Evolutionary conservation across 2,888 invertebrate genomes (phyloP), one percentile per base, ranked within the genome.

Genomic region (Drosophila neotestacea): DNA sequence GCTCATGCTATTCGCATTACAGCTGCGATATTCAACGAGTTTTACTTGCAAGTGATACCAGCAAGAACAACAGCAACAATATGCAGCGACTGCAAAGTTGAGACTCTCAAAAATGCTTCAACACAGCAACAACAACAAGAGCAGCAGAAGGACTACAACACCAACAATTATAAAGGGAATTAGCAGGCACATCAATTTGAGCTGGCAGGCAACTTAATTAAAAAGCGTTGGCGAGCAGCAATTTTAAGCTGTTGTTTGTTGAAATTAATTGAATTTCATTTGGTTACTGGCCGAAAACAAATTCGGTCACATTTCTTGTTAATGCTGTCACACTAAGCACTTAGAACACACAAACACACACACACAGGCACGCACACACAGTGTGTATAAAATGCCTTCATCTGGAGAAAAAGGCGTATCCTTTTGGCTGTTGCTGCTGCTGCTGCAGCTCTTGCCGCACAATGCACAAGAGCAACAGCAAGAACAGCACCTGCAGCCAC

Each of bases 181-280:
- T 79, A 75, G 88, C 59, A 60, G 70, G 63, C 50, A 81, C 72
- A 84, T 76, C 73, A 88, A 88, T 89, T 89, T 58, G 46, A 38
- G 70, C 67, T 69, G 63, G 59, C 68, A 62, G 67, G 63, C 54
- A 78, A 82, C 88, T 82, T 89, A 89, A 89, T 77, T 89, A 89
- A 89, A 78, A 70, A 69, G 56, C 73, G 60, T 67, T 69, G 73
- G 39, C 41, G 69, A 66, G 62, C 79, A 65, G 52, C 70, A 70
- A 61, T 66, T 68, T 70, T 58, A 58, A 65, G 64, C 59, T 63
- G 62, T 56, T 79, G 67, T 77, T 60, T 65, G 48, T 46, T 59
- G n/a, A 71, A 72, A 79, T 72, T 84, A 78, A 84, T 89, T 85
- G 86, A 62, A 76, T 76, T 72, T 89, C 74, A 89, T 75, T 73